Evolutionary conservation across 2,113 vertebrate genomes (phyloP), one percentile per base, ranked within the genome.

Genomic region (Dissostichus mawsoni): DNA sequence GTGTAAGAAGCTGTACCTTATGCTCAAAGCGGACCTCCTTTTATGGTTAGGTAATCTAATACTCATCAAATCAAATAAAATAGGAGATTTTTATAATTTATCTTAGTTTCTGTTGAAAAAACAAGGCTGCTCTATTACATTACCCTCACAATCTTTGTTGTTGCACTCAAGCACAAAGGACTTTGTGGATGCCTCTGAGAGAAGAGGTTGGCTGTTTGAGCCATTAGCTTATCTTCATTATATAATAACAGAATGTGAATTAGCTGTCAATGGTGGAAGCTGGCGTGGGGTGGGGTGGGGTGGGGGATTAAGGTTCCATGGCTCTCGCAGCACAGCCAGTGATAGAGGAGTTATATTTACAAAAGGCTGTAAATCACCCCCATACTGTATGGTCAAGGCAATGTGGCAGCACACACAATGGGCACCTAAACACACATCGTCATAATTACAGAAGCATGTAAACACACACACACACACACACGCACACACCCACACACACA

Each of bases 391-490:
- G 91, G 76, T 78, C 82, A 86, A 63, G 56, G 66, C 73, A 62
- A 36, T 58, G 71, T 76, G 56, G 74, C 82, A 47, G 70, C 11
- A 44, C 58, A 86, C 89, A 89, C 90, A 87, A 89, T 80, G 66
- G 73, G 82, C 87, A 89, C 80, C n/a, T 66, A 89, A 89, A 90
- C 89, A 86, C 89, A 86, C 72, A 84, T 48, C 78, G 66, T 85
- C 75, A 66, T 74, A 77, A 83, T 74, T 67, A 81, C 81, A 92
- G 71, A 74, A 48, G 62, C 83, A 81, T 62, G 66, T 74, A 84
- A 75, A 84, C 82, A 84, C 61, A 75, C 80, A 72, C n/a, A n/a
- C n/a, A n/a, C n/a, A n/a, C 57, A 74, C 20, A 47, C 80, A 76
- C 69, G 65, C 55, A 76, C 67, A 67, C 47, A 68, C 20, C 53